A percentile compares a stretch with the other conserved stretches of the same genome.
Conservation (phyloP, 2,888 invertebrate species). For the Rhogogaster chlorosoma region DNA sequence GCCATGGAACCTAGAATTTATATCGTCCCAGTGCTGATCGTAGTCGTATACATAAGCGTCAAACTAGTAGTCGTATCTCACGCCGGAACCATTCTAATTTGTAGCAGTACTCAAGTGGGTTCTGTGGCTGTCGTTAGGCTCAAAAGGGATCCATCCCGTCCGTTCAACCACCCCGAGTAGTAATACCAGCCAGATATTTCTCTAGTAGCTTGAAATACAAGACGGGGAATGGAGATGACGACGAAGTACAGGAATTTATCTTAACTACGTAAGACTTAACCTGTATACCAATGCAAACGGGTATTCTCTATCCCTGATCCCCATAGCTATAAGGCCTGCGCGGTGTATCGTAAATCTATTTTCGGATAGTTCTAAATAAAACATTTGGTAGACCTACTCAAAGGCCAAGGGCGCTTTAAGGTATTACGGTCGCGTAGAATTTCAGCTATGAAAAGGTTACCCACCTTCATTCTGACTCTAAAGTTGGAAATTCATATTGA, state of each 20-base stretch:
- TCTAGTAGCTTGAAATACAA: constrained; percentile 16
- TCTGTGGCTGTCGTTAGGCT: constrained; percentile 27
- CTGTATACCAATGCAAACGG: background rate
- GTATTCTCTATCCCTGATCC: background rate
- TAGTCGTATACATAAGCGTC: constrained; percentile 9
- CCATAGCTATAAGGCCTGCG: background rate
- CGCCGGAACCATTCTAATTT: constrained; percentile 27
- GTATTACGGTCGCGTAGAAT: constrained; percentile 1
- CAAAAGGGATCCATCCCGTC: constrained; percentile 30
- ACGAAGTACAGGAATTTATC: background rate
- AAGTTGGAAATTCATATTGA: constrained; percentile 15
- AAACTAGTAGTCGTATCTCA: background rate
- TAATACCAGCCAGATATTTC: constrained; percentile 25
- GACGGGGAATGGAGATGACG: constrained; percentile 24
- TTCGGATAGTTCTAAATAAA: background rate
- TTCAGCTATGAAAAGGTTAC: constrained; percentile 22
- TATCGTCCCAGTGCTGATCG: background rate
- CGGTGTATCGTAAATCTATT: constrained; percentile 18
- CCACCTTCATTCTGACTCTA: background rate
- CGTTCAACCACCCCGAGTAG: constrained; percentile 5
- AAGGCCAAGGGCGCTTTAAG: constrained; percentile 4
- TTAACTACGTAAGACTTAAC: background rate
- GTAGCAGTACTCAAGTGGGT: constrained; percentile 37
- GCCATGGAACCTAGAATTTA: background rate
- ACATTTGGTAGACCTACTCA: constrained; percentile 14